phyloP scores from a whole-genome alignment of 2,888 invertebrate genomes.

The Phaonia tiefii region DNA sequence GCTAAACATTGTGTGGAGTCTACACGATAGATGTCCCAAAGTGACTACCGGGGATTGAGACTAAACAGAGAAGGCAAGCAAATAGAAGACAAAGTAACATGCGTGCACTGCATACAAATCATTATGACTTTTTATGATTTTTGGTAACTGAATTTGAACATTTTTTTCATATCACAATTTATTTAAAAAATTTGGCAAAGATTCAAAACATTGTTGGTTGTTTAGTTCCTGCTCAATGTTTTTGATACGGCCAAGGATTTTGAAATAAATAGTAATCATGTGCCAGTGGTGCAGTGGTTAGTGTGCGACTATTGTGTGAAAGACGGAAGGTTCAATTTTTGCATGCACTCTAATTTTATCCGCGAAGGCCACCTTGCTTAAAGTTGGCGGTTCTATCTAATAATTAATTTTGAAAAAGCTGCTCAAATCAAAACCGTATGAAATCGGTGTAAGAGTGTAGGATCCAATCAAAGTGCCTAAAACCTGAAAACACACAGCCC shows the following conservation, averaged over 20 bases:
- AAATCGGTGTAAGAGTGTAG: too few relatives aligned
- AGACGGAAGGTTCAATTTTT: too few relatives aligned
- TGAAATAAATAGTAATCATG: too few relatives aligned
- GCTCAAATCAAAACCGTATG: too few relatives aligned
- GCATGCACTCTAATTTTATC: too few relatives aligned
- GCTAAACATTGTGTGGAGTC: constrained; percentile 29
- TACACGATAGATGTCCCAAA: background rate
- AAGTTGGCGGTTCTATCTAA: too few relatives aligned
- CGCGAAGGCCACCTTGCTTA: too few relatives aligned
- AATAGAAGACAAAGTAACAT: constrained; percentile 27
- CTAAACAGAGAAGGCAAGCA: constrained; percentile 1
- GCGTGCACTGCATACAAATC: constrained; percentile 65
- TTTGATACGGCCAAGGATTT: constrained; percentile 8
- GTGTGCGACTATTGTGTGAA: too few relatives aligned
- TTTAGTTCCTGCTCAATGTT: constrained; percentile 4
- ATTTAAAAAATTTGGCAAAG: constrained; percentile 52
- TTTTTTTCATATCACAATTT: constrained; percentile 1
- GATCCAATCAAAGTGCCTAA: too few relatives aligned
- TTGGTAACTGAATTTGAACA: constrained; percentile 40
- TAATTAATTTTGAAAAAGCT: too few relatives aligned
- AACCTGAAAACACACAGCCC: too few relatives aligned
- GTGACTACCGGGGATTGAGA: background rate
- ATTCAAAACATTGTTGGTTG: constrained; percentile 54
- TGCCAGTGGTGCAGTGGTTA: too few relatives aligned
- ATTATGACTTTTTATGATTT: constrained; percentile 59